Evolutionary conservation across 2,113 vertebrate species (phyloP), one percentile per base, ranked within the genome.

Genomic region (Vidua chalybeata): DNA sequence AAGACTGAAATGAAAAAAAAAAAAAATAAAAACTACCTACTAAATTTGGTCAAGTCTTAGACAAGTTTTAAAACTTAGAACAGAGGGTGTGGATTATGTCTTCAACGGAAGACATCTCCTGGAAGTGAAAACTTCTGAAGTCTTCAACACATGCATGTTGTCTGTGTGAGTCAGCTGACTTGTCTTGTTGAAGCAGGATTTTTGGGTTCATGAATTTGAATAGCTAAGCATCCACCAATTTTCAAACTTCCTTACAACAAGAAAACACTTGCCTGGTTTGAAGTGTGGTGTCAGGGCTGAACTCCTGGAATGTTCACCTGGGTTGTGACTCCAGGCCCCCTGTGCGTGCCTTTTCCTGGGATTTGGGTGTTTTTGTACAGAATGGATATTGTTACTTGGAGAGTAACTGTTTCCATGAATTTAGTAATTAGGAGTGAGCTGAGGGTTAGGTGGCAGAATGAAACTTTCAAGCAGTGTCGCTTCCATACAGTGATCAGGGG

Each of bases 101-200:
- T 71, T 45, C 26, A 71, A 4, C 9, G 18, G 33, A 67, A 71
- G 35, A 11, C 43, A 41, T 62, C 31, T 66, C 1, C 1, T 35
- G 37, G 7, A 77, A 75, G 26, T 55, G 63, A 37, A 27, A 83
- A 1, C 6, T 71, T 74, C 41, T 61, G n/a, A 49, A 56, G 10
- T 23, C n/a, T 73, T 81, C 22, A 52, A 5, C 0, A 1, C 19
- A 4, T 24, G 33, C 1, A 0, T 45, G 48, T 28, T 56, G 54
- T 56, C 37, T 80, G 20, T 2, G 1, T 69, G 51, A 71, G 61
- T 55, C 77, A 77, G 35, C 56, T 89, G 69, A 64, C 21, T 67
- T 43, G 14, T 45, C 45, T 51, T 39, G 19, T 31, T 79, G 66
- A 73, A 95, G 62, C 5, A 2, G 41, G 55, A 45, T 73, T 93